Percentiles rank a stretch among this genome's conserved stretches.
These are phyloP conservation scores for Protonemura montana DNA, from an alignment of 2,888 invertebrate genomes.

Conservation along the genomic window DNA sequence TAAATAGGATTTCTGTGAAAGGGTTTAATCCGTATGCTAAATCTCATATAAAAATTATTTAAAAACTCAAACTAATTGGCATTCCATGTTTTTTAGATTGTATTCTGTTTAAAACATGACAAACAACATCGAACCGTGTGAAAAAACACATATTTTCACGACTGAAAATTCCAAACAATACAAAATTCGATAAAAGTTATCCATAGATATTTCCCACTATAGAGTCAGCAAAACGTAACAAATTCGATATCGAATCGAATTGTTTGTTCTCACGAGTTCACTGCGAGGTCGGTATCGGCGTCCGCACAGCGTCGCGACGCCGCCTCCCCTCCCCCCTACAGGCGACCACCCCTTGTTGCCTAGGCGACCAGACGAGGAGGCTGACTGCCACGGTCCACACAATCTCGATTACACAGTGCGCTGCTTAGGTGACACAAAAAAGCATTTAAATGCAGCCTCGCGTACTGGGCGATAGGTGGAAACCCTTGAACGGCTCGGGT, in stretches of 20 bases:
- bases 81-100: too few species aligned
- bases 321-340: background rate
- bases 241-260: background rate
- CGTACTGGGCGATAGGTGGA: too few species aligned
- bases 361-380: slow-evolving; percentile 36
- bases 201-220: background rate
- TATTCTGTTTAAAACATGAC: too few species aligned
- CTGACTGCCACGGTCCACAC: background rate
- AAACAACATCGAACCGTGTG: too few species aligned
- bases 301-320: background rate
- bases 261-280: background rate
- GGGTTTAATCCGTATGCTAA: too few species aligned
- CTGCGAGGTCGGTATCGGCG: too few species aligned
- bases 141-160: too few species aligned
- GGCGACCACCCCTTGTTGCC: slow-evolving; percentile 18
- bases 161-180: background rate
- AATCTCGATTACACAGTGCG: background rate
- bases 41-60: too few species aligned
- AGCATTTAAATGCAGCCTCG: background rate
- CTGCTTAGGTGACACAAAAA: background rate
- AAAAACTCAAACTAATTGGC: too few species aligned
- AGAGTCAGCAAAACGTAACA: background rate
- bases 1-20: too few species aligned
- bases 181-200: background rate
- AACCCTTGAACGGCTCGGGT: too few species aligned